Conservation (phyloP, 2,113 vertebrate species). For the Plecotus auritus region DNA sequence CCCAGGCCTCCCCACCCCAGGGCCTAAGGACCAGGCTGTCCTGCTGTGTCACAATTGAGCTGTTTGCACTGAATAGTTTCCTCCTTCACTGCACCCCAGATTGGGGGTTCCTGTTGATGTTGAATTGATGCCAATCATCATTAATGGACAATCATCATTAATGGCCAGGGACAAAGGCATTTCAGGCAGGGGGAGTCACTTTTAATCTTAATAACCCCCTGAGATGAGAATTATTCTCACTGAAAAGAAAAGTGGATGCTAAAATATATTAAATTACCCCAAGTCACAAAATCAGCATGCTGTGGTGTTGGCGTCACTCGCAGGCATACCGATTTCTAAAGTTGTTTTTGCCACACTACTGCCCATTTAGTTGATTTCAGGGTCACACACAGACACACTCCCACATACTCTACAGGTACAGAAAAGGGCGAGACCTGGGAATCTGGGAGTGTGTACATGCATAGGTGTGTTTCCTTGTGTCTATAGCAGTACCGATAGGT, state of each 20-base stretch:
- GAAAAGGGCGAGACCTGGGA: fast-evolving
- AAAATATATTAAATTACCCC: neutral
- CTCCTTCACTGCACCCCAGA: neutral
- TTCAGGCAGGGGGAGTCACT: neutral
- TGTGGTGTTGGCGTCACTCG: neutral
- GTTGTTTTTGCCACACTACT: neutral
- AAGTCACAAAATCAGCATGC: neutral
- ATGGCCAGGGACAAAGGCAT: neutral
- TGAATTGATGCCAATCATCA: neutral
- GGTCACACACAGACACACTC: neutral
- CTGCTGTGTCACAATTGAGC: neutral
- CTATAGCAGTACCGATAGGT: neutral
- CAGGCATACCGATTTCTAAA: neutral
- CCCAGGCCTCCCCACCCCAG: neutral
- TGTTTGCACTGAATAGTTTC: neutral
- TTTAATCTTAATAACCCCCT: neutral
- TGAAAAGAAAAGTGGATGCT: neutral
- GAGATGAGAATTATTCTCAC: neutral
- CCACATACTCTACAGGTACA: fast-evolving
- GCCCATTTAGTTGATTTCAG: neutral
- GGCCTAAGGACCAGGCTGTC: neutral
- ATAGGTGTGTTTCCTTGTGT: neutral
- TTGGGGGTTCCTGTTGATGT: neutral
- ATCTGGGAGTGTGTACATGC: neutral
- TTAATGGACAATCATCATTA: neutral